Evolutionary conservation across 2,888 invertebrate species (phyloP), one percentile per base, ranked within the genome.

Genomic region (Coelinius sp.): DNA sequence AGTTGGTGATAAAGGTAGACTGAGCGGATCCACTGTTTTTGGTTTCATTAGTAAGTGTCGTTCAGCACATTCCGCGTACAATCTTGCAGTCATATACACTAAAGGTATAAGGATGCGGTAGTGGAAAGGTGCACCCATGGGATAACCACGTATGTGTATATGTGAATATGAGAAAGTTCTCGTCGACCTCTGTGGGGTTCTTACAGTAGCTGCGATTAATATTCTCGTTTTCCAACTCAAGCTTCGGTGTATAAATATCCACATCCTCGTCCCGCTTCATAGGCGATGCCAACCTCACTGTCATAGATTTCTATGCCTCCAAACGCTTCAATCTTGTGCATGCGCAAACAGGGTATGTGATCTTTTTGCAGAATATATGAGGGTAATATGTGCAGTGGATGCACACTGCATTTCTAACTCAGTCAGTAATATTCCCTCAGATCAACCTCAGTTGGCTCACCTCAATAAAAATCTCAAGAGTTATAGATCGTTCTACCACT

Each of bases 11-110:
- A 71, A 56, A 52, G 66, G 35, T 35, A 49, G 14, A 31, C 10
- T 56, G 27, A 49, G 24, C 56, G 31, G 64, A 31, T 78, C 76
- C 75, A 77, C 83, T 84, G 84, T 84, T 84, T 84, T 84, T 84
- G 82, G 84, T 79, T 83, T 84, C 84, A 84, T 84, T 84, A 84
- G 84, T 84, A 84, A 81, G 81, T 82, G 75, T 79, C 81, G 81
- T 81, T 76, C 73, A 77, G 78, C 78, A 77, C 77, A 77, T 79
- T 77, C 75, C 14, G 8, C 59, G 59, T 20, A 35, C 59, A 59
- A 59, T 20, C 17, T 59, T 25, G 31, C 59, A 31, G 73, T 75
- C 66, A 74, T 71, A 76, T 24, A 68, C 41, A 41, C 71, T 27
- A 49, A 67, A 25, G 46, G 56, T 44, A 52, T 71, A 73, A 70